Evolutionary conservation across 1,140 invertebrate species (phyloP).

Genomic region (Procambarus virginalis): DNA sequence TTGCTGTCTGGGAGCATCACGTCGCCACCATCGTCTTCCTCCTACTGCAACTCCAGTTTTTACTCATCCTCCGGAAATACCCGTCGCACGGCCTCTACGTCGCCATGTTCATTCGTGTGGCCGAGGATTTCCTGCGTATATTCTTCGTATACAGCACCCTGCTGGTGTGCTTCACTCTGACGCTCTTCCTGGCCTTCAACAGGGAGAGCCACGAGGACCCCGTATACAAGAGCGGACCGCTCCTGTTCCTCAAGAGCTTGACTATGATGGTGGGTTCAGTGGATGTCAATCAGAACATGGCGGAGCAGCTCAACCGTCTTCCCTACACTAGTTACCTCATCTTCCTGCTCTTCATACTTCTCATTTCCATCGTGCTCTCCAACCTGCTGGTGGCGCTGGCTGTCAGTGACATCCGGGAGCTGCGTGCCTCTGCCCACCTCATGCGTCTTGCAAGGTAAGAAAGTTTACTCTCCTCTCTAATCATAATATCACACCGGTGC

Average conservation of each 20-base stretch:
- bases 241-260: constrained; percentile 75
- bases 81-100: constrained; percentile 55
- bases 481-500: too few species aligned
- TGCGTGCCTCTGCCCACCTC: constrained; percentile 76
- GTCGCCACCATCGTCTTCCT: constrained; percentile 76
- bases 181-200: constrained; percentile 76
- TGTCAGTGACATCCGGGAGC: constrained; percentile 78
- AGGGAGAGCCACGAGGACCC: constrained; percentile 74
- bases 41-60: constrained; percentile 76
- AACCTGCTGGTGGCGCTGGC: constrained; percentile 80
- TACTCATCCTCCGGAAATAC: constrained; percentile 76
- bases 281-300: constrained; percentile 75
- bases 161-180: constrained; percentile 77
- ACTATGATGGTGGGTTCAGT: constrained; percentile 80
- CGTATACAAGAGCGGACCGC: constrained; percentile 71
- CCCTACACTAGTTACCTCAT: constrained; percentile 74
- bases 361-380: constrained; percentile 77
- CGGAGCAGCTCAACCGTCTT: constrained; percentile 67
- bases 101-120: constrained; percentile 49
- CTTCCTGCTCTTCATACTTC: constrained; percentile 75
- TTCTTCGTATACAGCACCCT: constrained; percentile 76
- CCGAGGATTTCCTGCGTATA: constrained; percentile 68
- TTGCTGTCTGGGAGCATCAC: constrained; percentile 74
- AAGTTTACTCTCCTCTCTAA: too few species aligned
- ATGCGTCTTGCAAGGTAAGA: constrained; percentile 69